These are phyloP conservation scores for Dicerorhinus sumatrensis DNA, from an alignment of 2,113 vertebrate species.

Conservation along the genomic window DNA sequence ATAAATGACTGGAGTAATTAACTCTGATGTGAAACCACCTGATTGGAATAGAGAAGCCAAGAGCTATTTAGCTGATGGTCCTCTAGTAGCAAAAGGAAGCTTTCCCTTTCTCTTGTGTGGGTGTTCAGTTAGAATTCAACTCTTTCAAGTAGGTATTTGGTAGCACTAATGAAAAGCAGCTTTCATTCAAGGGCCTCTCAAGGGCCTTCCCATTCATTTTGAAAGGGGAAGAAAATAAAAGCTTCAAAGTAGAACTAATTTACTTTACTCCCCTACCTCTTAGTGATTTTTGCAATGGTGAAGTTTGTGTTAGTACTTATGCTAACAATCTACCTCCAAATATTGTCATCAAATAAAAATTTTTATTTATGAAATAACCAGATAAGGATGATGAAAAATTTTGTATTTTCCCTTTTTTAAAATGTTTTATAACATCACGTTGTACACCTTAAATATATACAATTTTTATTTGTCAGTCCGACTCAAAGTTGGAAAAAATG, in stretches of 20 bases:
- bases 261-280: conserved; percentile 87
- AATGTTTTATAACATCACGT: not conserved
- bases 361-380: conserved; percentile 7
- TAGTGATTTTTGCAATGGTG: conserved; percentile 77
- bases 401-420: not conserved
- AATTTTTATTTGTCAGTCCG: not conserved
- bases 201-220: conserved; percentile 87
- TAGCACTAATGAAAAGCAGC: conserved; percentile 91
- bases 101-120: conserved; percentile 81
- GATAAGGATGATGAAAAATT: not conserved
- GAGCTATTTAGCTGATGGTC: conserved; percentile 87
- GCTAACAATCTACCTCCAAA: conserved; percentile 50
- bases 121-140: conserved; percentile 82
- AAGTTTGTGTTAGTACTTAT: conserved; percentile 64
- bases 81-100: conserved; percentile 83
- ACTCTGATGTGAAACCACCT: conserved; percentile 91
- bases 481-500: not conserved
- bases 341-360: conserved; percentile 59
- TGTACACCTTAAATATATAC: not conserved
- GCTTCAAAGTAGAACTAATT: conserved; percentile 91
- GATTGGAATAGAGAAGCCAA: conserved; percentile 88
- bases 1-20: conserved; percentile 93
- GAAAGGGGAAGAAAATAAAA: conserved; percentile 86
- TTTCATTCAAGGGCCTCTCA: conserved; percentile 85
- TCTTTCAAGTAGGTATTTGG: conserved; percentile 88